A percentile compares a stretch with the other conserved stretches of the same genome.
Conservation (phyloP, 2,113 vertebrate species). For the Phaethon lepturus region DNA sequence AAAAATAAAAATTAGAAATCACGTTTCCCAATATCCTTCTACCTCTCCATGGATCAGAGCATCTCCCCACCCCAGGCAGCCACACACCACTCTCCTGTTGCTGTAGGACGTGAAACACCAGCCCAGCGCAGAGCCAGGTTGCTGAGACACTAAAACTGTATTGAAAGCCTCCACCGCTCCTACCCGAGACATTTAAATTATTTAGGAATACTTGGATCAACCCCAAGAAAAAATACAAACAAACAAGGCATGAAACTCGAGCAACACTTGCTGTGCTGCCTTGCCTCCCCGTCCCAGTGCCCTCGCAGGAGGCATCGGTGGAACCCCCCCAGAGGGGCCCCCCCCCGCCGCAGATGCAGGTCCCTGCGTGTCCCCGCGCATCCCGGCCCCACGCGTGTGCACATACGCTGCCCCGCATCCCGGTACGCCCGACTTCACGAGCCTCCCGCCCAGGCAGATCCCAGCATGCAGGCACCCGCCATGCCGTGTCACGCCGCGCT, state of each 20-base stretch:
- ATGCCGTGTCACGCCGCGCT: rapidly evolving
- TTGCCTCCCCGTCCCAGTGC: background rate
- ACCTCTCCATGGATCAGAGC: background rate
- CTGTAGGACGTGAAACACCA: background rate
- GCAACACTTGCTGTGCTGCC: background rate
- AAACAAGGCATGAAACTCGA: background rate
- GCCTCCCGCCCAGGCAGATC: background rate
- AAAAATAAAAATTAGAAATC: background rate
- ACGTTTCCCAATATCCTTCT: background rate
- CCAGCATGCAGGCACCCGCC: rapidly evolving
- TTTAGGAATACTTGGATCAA: conserved; percentile 38
- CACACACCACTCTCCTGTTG: background rate
- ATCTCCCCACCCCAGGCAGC: background rate
- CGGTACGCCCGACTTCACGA: rapidly evolving
- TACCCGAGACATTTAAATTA: background rate
- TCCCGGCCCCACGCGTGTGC: background rate
- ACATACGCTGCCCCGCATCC: background rate
- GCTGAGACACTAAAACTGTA: background rate
- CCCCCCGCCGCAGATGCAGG: background rate
- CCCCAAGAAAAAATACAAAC: conserved; percentile 40
- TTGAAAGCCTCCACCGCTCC: background rate
- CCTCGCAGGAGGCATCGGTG: background rate
- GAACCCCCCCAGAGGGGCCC: no score
- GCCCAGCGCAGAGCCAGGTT: background rate
- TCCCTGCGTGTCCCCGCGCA: background rate